Conservation (phyloP, 1,140 invertebrate genomes). For the Eumeta japonica region DNA sequence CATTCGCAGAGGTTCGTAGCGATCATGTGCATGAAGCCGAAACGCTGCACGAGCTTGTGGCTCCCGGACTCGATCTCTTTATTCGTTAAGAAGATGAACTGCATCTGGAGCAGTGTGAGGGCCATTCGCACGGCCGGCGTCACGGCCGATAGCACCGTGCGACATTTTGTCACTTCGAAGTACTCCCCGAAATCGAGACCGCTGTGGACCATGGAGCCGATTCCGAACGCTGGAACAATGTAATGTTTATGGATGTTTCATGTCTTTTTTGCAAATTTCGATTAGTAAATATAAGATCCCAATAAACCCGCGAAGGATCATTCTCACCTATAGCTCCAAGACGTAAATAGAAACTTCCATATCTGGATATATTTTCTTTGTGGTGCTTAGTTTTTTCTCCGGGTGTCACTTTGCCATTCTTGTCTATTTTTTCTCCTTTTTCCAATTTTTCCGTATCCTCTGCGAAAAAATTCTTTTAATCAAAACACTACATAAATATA, state of each 20-base stretch:
- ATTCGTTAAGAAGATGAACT: conserved; percentile 73
- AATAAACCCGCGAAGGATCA: too few relatives aligned
- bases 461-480: too few relatives aligned
- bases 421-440: conserved; percentile 32
- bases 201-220: conserved; percentile 73
- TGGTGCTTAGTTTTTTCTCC: conserved; percentile 43
- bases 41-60: conserved; percentile 67
- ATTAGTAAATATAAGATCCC: background rate
- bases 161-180: conserved; percentile 62
- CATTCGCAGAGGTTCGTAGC: conserved; percentile 81
- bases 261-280: too few relatives aligned
- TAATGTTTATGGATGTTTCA: conserved; percentile 8
- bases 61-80: conserved; percentile 64
- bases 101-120: conserved; percentile 69
- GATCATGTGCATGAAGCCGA: conserved; percentile 82
- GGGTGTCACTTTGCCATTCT: conserved; percentile 31
- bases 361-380: conserved; percentile 49
- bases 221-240: conserved; percentile 62
- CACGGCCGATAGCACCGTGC: conserved; percentile 60
- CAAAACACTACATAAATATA: too few relatives aligned
- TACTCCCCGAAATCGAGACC: conserved; percentile 70
- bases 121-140: conserved; percentile 63
- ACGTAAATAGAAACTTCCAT: conserved; percentile 78
- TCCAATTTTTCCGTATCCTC: too few relatives aligned
- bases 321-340: conserved; percentile 72